Conservation (phyloP, 2,113 vertebrate species). For the Pedionomus torquatus region DNA sequence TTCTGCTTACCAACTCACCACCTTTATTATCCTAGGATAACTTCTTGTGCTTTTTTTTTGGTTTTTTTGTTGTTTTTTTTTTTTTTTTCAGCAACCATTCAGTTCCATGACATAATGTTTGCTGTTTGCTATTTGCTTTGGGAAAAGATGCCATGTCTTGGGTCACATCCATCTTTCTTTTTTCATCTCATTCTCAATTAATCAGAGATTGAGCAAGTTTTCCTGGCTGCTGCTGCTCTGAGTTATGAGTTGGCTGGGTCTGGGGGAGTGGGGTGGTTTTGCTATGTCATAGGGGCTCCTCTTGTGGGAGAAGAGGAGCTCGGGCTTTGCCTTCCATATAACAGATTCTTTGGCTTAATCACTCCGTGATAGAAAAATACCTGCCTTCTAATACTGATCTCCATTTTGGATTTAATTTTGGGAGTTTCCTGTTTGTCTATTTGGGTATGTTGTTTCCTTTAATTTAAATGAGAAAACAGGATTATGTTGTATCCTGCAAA, state of each 20-base stretch:
- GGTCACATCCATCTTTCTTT: neutral
- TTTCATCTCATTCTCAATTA: neutral
- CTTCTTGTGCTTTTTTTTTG: neutral
- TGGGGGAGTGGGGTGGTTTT: neutral
- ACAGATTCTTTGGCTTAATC: neutral
- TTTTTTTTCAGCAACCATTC: neutral
- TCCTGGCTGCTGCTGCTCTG: neutral
- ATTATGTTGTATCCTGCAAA: neutral
- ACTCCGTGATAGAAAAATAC: neutral
- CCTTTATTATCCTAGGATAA: neutral
- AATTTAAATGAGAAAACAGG: neutral
- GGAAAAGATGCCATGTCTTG: neutral
- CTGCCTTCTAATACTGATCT: neutral
- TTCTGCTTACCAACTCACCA: neutral
- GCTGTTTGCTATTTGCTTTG: neutral
- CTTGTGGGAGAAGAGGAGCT: neutral
- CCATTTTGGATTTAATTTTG: neutral
- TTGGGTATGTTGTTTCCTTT: neutral
- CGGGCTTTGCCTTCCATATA: neutral
- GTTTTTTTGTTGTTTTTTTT: too few relatives aligned
- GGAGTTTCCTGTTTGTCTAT: neutral
- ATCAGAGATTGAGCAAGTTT: neutral
- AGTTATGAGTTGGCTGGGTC: fast-evolving
- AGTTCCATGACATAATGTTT: neutral
- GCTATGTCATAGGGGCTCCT: fast-evolving